Conservation (phyloP, 2,113 vertebrate species). For the Phodopus roborovskii region DNA sequence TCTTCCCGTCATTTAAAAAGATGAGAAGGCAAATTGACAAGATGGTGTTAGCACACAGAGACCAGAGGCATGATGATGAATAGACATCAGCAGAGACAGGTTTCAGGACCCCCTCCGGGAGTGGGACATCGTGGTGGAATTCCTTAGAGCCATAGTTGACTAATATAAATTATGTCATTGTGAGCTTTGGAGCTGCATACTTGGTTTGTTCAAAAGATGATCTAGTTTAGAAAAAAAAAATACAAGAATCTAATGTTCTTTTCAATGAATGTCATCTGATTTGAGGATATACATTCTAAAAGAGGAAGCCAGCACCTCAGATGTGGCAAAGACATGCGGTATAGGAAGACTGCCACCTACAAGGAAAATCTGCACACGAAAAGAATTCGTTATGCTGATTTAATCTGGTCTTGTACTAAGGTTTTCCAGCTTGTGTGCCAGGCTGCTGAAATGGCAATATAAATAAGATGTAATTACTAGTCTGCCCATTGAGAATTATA, state of each 20-base stretch:
- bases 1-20: background rate
- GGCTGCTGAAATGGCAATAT: slow-evolving; percentile 4
- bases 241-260: background rate
- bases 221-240: background rate
- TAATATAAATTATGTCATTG: background rate
- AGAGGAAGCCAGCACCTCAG: background rate
- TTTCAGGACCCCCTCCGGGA: background rate
- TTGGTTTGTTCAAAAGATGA: background rate
- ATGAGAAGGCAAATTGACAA: background rate
- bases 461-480: slow-evolving; percentile 54
- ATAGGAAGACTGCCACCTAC: background rate
- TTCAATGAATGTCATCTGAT: background rate
- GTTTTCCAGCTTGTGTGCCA: slow-evolving; percentile 58
- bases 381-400: slow-evolving; percentile 36
- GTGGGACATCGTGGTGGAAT: background rate
- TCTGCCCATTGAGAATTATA: slow-evolving; percentile 63
- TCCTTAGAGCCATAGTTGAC: background rate
- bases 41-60: no score
- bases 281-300: background rate
- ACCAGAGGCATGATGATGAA: background rate
- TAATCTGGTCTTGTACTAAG: slow-evolving; percentile 66
- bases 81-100: no score
- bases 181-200: background rate
- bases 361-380: slow-evolving; percentile 39
- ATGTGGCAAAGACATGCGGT: background rate